phyloP scores from a whole-genome alignment of 2,797 vertebrate genomes.

The Emydoidea blandingii region DNA sequence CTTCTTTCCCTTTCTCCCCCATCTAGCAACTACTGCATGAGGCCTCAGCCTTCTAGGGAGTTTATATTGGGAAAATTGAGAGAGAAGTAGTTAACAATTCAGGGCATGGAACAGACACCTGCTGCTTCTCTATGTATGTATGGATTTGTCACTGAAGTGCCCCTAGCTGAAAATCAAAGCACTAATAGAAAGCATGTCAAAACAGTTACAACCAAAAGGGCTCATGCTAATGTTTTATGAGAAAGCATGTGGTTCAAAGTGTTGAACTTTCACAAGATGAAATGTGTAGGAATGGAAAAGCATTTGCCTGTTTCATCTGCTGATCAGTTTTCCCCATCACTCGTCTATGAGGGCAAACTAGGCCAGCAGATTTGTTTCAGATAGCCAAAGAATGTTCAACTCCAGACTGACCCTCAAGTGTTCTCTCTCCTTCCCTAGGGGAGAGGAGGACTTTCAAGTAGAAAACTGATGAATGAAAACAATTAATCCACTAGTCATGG shows the following conservation, averaged over 20 bases:
- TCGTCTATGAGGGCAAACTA: constrained; percentile 62
- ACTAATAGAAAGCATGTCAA: constrained; percentile 23
- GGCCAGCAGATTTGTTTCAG: constrained; percentile 63
- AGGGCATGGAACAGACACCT: constrained; percentile 57
- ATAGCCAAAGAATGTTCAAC: constrained; percentile 71
- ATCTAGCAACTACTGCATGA: neutral
- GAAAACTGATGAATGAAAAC: constrained; percentile 66
- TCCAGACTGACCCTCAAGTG: constrained; percentile 58
- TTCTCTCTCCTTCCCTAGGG: constrained; percentile 64
- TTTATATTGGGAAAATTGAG: neutral
- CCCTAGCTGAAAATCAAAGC: constrained; percentile 61
- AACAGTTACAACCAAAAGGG: constrained; percentile 35
- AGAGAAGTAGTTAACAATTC: constrained; percentile 40
- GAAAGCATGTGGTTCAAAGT: constrained; percentile 43
- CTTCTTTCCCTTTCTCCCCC: constrained; percentile 11
- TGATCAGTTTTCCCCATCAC: constrained; percentile 70
- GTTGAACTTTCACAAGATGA: constrained; percentile 55
- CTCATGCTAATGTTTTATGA: constrained; percentile 56
- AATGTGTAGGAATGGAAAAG: constrained; percentile 68
- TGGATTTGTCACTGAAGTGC: constrained; percentile 60
- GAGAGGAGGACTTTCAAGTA: constrained; percentile 69
- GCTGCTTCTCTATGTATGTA: constrained; percentile 40
- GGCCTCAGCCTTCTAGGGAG: neutral
- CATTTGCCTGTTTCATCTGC: constrained; percentile 65
- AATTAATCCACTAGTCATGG: constrained; percentile 70